Conservation (phyloP, 2,113 vertebrate species). For the Colaptes auratus region DNA sequence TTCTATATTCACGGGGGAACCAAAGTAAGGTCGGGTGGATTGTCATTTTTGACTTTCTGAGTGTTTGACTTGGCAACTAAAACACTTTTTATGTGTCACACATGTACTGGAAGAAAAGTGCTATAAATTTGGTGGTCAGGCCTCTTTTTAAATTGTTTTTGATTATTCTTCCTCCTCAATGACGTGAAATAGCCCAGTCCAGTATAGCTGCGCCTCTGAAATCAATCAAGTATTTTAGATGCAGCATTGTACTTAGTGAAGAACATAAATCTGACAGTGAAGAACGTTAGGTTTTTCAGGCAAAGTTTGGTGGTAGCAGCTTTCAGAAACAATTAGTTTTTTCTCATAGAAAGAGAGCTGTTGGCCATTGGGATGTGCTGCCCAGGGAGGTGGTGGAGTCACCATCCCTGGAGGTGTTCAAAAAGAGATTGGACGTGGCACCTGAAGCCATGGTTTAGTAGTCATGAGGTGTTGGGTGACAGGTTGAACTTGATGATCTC, state of each 20-base stretch:
- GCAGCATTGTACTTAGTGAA: slow-evolving; percentile 18
- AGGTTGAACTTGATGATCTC: too few relatives aligned
- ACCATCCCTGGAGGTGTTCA: too few relatives aligned
- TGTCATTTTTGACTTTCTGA: slow-evolving; percentile 24
- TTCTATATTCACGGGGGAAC: neutral
- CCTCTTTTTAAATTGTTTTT: neutral
- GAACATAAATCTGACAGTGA: slow-evolving; percentile 24
- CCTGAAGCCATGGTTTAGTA: too few relatives aligned
- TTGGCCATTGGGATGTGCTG: too few relatives aligned
- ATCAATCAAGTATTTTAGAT: slow-evolving; percentile 20
- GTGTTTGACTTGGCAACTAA: slow-evolving; percentile 32
- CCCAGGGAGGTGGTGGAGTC: too few relatives aligned
- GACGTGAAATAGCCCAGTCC: neutral
- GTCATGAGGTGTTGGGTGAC: too few relatives aligned
- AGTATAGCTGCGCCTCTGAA: slow-evolving; percentile 2
- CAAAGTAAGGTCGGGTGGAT: slow-evolving; percentile 5
- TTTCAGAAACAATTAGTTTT: neutral
- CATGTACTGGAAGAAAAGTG: neutral
- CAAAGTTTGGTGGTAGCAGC: neutral
- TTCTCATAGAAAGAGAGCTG: neutral
- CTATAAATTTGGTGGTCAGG: neutral
- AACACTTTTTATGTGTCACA: slow-evolving; percentile 15
- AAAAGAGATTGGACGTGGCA: too few relatives aligned
- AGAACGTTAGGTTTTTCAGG: neutral
- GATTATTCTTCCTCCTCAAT: slow-evolving; percentile 20